phyloP scores from a whole-genome alignment of 2,797 vertebrate species.

The Lagorchestes hirsutus region DNA sequence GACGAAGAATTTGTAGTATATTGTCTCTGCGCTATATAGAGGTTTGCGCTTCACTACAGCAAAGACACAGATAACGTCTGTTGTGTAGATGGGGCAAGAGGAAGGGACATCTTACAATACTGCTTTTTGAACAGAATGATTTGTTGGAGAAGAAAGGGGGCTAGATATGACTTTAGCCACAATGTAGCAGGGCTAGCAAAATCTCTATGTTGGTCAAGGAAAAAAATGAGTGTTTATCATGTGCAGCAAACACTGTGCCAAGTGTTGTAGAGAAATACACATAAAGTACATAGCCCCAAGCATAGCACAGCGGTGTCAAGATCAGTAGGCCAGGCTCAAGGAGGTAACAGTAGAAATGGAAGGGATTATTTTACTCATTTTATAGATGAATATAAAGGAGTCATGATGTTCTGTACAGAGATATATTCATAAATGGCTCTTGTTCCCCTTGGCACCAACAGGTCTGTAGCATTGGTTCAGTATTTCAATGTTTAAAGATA shows the following conservation, averaged over 20 bases:
- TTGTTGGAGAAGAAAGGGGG: neutral
- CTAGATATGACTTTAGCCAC: slow-evolving; percentile 31
- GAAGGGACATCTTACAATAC: slow-evolving; percentile 21
- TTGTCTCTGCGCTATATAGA: neutral
- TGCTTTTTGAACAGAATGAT: slow-evolving; percentile 49
- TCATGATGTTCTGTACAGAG: neutral
- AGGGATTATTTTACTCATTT: neutral
- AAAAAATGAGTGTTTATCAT: neutral
- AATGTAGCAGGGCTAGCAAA: slow-evolving; percentile 14
- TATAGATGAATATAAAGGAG: neutral
- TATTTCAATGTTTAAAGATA: neutral
- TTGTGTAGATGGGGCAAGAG: neutral
- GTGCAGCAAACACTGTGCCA: neutral
- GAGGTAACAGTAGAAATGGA: neutral
- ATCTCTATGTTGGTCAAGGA: neutral
- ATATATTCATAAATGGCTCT: neutral
- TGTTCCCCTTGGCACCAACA: neutral
- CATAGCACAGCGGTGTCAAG: neutral
- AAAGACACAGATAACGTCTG: slow-evolving; percentile 17
- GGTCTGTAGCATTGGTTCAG: neutral
- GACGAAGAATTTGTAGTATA: neutral
- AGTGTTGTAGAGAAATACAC: neutral
- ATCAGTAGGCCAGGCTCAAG: neutral
- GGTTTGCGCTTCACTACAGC: neutral
- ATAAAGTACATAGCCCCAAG: neutral